These are phyloP conservation scores for Gadopsis marmoratus DNA, from an alignment of 2,797 vertebrate genomes.

Conservation along the genomic window DNA sequence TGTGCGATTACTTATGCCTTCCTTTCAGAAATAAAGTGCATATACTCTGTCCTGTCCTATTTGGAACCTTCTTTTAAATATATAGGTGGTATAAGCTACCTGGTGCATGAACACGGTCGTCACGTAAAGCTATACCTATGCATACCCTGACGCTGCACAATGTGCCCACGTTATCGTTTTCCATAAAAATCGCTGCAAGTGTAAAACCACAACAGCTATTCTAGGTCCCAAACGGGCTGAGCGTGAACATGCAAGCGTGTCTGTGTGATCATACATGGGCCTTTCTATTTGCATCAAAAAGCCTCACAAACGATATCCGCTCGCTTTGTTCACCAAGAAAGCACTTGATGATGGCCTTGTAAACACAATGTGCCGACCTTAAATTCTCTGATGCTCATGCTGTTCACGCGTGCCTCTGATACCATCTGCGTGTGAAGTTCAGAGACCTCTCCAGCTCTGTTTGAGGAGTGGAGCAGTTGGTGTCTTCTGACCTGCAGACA, in stretches of 20 bases:
- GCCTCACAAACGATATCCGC: conserved; percentile 46
- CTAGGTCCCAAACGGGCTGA: background rate
- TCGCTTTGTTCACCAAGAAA: conserved; percentile 19
- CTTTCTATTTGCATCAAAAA: conserved; percentile 36
- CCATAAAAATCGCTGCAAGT: background rate
- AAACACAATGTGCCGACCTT: conserved; percentile 56
- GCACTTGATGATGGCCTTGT: conserved; percentile 29
- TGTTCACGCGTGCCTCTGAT: conserved; percentile 62
- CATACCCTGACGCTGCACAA: background rate
- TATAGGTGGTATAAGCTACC: background rate
- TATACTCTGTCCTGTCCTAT: background rate
- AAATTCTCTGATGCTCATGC: conserved; percentile 50
- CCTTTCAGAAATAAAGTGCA: background rate
- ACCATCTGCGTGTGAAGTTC: conserved; percentile 68
- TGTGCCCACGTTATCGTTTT: conserved; percentile 2
- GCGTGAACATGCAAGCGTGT: background rate
- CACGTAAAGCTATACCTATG: conserved; percentile 4
- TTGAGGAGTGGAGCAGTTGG: conserved; percentile 66
- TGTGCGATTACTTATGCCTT: too few relatives aligned
- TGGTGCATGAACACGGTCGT: background rate
- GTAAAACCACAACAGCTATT: background rate
- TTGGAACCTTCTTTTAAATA: background rate
- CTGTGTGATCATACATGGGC: conserved; percentile 1
- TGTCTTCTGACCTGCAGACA: conserved; percentile 66
- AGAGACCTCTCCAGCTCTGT: conserved; percentile 57